These are phyloP conservation scores for Pholis gunnellus DNA, from an alignment of 2,113 vertebrate species.

Conservation along the genomic window DNA sequence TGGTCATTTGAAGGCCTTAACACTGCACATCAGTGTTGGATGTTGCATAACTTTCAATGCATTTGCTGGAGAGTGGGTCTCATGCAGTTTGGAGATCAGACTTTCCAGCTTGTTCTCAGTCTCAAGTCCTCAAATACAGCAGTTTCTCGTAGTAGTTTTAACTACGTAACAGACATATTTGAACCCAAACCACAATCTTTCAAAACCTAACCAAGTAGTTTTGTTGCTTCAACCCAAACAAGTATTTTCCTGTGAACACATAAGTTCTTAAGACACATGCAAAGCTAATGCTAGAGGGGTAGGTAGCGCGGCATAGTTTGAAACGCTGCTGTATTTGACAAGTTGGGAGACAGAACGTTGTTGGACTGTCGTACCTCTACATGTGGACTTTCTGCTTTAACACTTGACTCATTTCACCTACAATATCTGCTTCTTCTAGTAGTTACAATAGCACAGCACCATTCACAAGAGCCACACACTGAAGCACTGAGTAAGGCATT, in stretches of 20 bases:
- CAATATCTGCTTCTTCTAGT: not conserved
- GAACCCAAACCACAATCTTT: not conserved
- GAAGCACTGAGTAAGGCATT: not conserved
- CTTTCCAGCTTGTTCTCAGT: not conserved
- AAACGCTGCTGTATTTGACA: not conserved
- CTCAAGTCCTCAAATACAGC: not conserved
- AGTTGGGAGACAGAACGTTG: not conserved
- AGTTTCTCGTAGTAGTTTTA: too few species aligned
- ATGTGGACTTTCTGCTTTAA: not conserved
- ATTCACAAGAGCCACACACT: not conserved
- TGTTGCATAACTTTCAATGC: not conserved
- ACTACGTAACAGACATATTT: not conserved
- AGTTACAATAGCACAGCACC: not conserved
- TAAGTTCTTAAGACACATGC: not conserved
- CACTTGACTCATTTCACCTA: not conserved
- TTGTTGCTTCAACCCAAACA: not conserved
- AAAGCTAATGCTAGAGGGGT: not conserved
- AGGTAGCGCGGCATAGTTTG: not conserved
- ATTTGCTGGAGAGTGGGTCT: slow-evolving; percentile 15
- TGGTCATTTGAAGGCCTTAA: not conserved
- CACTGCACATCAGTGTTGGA: not conserved
- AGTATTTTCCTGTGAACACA: not conserved
- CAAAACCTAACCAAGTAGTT: not conserved
- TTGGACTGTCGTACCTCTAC: not conserved
- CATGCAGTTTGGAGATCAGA: not conserved